Base-by-base conservation (phyloP, 2,797 vertebrate species). In the Cossypha niveicapilla region DNA sequence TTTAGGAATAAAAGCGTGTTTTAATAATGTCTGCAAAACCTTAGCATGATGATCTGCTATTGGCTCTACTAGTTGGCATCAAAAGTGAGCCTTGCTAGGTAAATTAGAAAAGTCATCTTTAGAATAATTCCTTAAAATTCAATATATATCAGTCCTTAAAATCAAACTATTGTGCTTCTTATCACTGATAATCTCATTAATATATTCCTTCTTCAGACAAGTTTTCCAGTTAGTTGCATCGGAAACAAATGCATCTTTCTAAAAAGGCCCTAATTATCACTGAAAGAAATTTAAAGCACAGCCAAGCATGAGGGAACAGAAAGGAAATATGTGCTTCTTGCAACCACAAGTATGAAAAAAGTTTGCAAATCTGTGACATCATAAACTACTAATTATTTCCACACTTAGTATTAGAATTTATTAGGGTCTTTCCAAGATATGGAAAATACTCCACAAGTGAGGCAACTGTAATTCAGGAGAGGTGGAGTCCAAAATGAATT, bases 371-470 rank as follows among this genome's bases (percentile, higher is more conserved):
- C 90, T 92, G 75, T 96, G 87, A 92, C 89, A 90, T 96, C 86
- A 94, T 84, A 65, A 93, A 90, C 30, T 94, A 66, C 61, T 86
- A 88, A 94, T 93, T 95, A 78, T 96, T 96, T 93, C 92, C 87
- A 96, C 48, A 91, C 47, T 93, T 91, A 32, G 90, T 85, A 95
- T 74, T 56, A 94, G 67, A 93, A 96, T 73, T 95, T 82, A 86
- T 90, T 90, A 92, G 70, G 57, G n/a, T 61, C 82, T 44, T 96
- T 97, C 95, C 54, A 95, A 96, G 68, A 78, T 70, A 82, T 53
- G 75, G 89, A 94, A 94, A 97, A 93, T 92, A 90, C 58, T 79
- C 84, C 45, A 87, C 27, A 76, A 94, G 65, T 92, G 37, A 97
- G 95, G 86, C 94, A 75, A 88, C 72, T 86, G 81, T 93, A 91